phyloP scores from a whole-genome alignment of 2,113 vertebrate genomes.

The human region DNA sequence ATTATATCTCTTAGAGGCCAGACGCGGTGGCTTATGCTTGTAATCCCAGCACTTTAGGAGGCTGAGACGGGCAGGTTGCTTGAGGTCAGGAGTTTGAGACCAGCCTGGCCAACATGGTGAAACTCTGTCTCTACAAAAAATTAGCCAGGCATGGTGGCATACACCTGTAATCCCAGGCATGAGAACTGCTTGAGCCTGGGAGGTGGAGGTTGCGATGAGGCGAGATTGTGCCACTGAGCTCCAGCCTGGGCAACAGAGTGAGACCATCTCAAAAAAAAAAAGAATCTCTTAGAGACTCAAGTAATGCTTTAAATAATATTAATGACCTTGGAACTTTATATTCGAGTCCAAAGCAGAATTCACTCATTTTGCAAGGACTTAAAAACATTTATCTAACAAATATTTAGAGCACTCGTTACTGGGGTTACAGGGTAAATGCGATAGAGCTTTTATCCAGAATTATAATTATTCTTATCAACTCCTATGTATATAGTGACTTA shows the following conservation, averaged over 20 bases:
- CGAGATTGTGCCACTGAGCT: neutral
- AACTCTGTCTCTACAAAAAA: neutral
- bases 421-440: neutral
- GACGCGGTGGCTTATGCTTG: neutral
- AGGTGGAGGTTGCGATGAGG: neutral
- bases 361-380: constrained; percentile 10
- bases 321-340: neutral
- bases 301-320: constrained; percentile 19
- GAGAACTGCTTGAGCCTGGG: neutral
- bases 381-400: constrained; percentile 7
- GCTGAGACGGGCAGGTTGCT: neutral
- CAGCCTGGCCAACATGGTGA: neutral
- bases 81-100: neutral
- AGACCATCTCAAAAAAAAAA: neutral
- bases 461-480: neutral
- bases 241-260: neutral
- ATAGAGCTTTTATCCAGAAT: neutral
- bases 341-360: constrained; percentile 26
- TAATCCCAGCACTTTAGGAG: neutral
- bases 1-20: neutral
- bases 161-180: neutral
- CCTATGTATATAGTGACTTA: neutral
- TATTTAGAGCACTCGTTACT: constrained; percentile 16
- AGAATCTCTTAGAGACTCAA: neutral
- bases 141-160: neutral